These are phyloP conservation scores for Palythoa grandiflora DNA, from an alignment of 92 coral and sea anemone genomes.

Conservation along the genomic window DNA sequence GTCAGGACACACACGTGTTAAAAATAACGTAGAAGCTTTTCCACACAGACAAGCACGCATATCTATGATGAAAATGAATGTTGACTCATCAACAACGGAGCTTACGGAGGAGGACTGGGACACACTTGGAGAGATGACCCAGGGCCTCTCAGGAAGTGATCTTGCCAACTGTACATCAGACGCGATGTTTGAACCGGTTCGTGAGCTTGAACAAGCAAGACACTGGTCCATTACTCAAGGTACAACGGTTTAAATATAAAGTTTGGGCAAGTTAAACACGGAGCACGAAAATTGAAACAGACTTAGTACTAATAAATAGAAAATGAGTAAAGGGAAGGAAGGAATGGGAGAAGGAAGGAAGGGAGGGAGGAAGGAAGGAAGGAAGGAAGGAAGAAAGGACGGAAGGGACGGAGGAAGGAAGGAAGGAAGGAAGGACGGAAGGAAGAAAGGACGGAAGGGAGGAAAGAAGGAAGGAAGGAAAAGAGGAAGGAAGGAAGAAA, in stretches of 20 bases:
- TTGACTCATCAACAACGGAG: slow-evolving; percentile 80
- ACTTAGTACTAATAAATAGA: neutral
- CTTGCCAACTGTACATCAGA: slow-evolving; percentile 95
- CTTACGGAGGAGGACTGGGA: slow-evolving; percentile 88
- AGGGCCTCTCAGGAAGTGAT: slow-evolving; percentile 97
- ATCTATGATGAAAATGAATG: slow-evolving; percentile 81
- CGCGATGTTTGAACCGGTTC: slow-evolving; percentile 96
- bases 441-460: neutral
- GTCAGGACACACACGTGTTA: too few relatives aligned
- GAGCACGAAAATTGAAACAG: neutral
- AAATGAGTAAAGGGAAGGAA: neutral
- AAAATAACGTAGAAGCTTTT: neutral
- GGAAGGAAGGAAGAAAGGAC: neutral
- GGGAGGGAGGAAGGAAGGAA: neutral
- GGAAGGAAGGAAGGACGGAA: neutral
- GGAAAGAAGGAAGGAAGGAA: neutral
- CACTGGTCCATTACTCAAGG: slow-evolving; percentile 87
- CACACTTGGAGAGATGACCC: slow-evolving; percentile 75
- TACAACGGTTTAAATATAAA: neutral
- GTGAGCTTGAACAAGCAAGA: slow-evolving; percentile 84
- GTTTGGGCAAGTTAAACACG: neutral
- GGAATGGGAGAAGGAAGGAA: neutral
- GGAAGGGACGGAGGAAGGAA: neutral
- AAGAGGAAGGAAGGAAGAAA: neutral
- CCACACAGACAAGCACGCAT: slow-evolving; percentile 79